A percentile compares a stretch with the other conserved stretches of the same genome.
phyloP scores from a whole-genome alignment of 2,113 vertebrate genomes.

The Psephotus haematonotus region DNA sequence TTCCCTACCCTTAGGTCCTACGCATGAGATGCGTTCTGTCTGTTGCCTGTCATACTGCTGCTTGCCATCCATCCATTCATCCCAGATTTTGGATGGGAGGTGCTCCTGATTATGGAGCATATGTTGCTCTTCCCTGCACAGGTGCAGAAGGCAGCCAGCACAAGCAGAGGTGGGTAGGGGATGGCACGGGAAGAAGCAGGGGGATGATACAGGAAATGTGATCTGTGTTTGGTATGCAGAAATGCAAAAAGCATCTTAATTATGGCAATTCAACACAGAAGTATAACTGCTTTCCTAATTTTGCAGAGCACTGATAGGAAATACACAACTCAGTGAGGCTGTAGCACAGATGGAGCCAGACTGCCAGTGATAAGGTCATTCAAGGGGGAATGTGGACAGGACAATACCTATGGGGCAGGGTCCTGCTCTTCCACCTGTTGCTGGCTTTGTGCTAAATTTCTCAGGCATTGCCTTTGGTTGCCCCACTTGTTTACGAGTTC shows the following conservation, averaged over 20 bases:
- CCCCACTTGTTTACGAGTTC: not conserved
- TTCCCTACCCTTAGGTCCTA: not conserved
- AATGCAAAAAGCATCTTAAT: constrained; percentile 29
- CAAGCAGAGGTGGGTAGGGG: not conserved
- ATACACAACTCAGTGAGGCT: not conserved
- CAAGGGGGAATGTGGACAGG: not conserved
- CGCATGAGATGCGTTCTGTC: not conserved
- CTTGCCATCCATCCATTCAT: not conserved
- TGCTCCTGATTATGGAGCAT: not conserved
- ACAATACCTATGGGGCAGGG: too few relatives aligned
- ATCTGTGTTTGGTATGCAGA: accelerated
- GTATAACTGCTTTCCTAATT: constrained; percentile 7
- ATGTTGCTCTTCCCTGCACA: not conserved
- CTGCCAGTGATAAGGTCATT: not conserved
- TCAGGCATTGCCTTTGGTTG: not conserved
- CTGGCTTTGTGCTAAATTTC: not conserved
- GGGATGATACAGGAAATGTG: not conserved
- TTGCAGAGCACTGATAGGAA: not conserved
- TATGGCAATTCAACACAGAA: not conserved
- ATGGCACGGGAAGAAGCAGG: not conserved
- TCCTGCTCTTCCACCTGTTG: not conserved
- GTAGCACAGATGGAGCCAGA: not conserved
- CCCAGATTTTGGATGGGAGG: not conserved
- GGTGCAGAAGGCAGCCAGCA: not conserved
- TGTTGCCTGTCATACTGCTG: not conserved